Conservation (phyloP, 2,113 vertebrate genomes). For the Dipodomys ordii region DNA sequence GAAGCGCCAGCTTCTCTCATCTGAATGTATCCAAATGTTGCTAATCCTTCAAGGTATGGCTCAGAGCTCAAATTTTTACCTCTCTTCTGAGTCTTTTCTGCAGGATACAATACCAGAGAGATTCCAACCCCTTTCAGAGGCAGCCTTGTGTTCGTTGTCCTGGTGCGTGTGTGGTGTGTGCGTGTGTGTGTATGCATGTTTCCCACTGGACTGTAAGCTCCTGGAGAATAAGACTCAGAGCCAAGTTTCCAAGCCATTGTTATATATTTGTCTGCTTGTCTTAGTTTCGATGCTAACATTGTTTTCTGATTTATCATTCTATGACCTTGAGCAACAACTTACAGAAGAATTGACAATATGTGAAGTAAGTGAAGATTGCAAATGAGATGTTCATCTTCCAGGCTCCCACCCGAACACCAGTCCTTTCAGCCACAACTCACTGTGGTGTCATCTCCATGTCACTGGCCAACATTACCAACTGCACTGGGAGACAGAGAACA, state of each 20-base stretch:
- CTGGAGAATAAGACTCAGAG: neutral
- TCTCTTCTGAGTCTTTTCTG: neutral
- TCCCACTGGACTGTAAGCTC: neutral
- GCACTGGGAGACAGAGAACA: neutral
- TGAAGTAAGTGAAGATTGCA: neutral
- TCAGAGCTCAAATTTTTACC: neutral
- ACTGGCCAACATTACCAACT: neutral
- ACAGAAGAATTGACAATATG: neutral
- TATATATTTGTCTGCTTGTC: neutral
- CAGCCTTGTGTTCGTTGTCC: neutral
- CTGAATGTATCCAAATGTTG: neutral
- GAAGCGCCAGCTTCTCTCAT: neutral
- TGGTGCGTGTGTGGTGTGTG: too few relatives aligned
- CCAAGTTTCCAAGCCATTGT: neutral
- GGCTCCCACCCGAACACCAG: neutral
- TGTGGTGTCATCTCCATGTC: neutral
- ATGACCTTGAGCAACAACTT: neutral
- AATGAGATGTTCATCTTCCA: neutral
- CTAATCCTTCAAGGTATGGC: neutral
- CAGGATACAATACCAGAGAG: neutral
- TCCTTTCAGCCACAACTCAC: neutral
- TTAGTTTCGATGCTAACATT: neutral
- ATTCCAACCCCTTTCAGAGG: neutral
- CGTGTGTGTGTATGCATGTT: neutral
- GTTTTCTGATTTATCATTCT: neutral